Conservation (phyloP, 2,797 vertebrate genomes). For the Eidolon dupreanum region DNA sequence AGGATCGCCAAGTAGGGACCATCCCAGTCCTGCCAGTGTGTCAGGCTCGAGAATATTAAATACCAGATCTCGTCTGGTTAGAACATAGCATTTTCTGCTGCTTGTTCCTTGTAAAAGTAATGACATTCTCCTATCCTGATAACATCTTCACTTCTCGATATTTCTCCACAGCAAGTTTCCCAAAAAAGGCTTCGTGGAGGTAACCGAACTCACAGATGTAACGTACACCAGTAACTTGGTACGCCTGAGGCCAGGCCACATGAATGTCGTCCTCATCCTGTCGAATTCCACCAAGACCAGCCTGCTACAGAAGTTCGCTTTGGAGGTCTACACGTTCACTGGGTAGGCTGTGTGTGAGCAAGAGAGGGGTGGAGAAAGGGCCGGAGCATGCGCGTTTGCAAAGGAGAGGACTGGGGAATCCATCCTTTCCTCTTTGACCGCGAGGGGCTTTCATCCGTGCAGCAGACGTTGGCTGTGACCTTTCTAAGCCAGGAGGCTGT, state of each 20-base stretch:
- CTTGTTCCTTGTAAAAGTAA: neutral
- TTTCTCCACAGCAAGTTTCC: slow-evolving; percentile 88
- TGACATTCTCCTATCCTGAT: neutral
- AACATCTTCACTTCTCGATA: neutral
- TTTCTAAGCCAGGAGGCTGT: neutral
- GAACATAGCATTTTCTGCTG: neutral
- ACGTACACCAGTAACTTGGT: slow-evolving; percentile 98
- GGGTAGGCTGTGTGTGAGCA: slow-evolving; percentile 86
- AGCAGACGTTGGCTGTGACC: neutral
- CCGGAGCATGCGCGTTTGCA: accelerated
- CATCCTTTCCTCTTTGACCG: accelerated
- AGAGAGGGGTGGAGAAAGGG: too few relatives aligned
- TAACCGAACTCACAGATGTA: slow-evolving; percentile 96
- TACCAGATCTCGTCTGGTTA: neutral
- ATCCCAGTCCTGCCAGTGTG: accelerated
- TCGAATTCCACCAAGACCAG: slow-evolving; percentile 93
- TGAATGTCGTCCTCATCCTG: slow-evolving; percentile 97
- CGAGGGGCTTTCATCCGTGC: neutral
- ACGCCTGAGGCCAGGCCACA: slow-evolving; percentile 95
- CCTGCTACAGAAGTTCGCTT: slow-evolving; percentile 96
- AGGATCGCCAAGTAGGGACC: neutral
- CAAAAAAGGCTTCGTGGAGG: slow-evolving; percentile 97
- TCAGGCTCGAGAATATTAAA: neutral
- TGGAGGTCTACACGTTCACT: slow-evolving; percentile 97
- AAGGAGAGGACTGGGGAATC: accelerated